Base-by-base conservation (phyloP, 2,888 invertebrate species). In the Pharmacophagus antenor region DNA sequence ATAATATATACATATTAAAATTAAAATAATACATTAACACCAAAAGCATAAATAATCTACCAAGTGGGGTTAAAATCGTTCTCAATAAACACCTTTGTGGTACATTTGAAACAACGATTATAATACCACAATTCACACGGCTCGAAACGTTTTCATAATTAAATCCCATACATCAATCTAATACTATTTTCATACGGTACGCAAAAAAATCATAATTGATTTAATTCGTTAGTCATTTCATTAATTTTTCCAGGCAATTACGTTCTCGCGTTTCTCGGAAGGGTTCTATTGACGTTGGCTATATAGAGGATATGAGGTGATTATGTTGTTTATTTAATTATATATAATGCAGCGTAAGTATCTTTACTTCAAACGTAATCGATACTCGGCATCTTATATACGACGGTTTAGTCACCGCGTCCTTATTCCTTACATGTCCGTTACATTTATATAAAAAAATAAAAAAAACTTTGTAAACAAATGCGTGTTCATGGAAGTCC, bases 261-360 rank as follows among this genome's bases (percentile, higher is more conserved):
- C 55, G 18, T 50, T 27, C 51, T 42, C 10, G 23, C 41, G 25
- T 23, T 58, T 48, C 53, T 50, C 50, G 55, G 46, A 60, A 46
- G 22, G 41, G 44, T 50, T 53, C 31, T 12, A 46, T 55, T 20
- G 50, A 55, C 25, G 56, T 42, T 49, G 53, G 53, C 49, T 25
- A 54, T 54, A 60, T 55, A 49, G 50, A 60, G 60, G 60, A 60
- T 51, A 22, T 22, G 44, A n/a, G 25, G 23, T 23, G n/a, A 51
- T 60, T 55, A 56, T 51, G 46, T 31, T 22, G 55, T 60, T 60
- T 31, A 50, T 46, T 55, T 51, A 60, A 51, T 60, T 50, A 60
- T 51, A 25, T 53, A 23, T 51, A 46, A 55, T 37, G 21, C 23
- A 18, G 22, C n/a, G 15, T 17, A 37, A 51, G 27, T 27, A 44